These are phyloP conservation scores for Sarcophaga variegata DNA, from an alignment of 2,888 invertebrate genomes.

Conservation along the genomic window DNA sequence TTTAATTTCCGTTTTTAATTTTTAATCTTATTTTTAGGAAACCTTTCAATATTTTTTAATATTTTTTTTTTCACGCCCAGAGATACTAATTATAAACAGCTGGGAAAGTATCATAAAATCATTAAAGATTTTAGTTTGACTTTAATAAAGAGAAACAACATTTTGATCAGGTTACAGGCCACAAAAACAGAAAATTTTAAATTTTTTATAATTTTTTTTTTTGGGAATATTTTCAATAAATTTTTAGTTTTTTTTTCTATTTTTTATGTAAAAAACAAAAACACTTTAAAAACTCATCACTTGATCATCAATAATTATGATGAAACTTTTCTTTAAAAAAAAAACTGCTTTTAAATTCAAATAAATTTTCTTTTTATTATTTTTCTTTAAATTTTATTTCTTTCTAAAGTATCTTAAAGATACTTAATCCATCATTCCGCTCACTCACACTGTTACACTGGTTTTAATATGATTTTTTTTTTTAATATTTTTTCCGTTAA, in stretches of 20 bases:
- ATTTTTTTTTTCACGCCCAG: conserved; percentile 11
- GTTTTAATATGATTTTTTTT: not conserved
- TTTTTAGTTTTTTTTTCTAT: not conserved
- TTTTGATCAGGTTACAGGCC: not conserved
- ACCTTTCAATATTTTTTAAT: not conserved
- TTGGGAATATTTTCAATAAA: not conserved
- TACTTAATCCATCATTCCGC: not conserved
- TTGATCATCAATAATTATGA: not conserved
- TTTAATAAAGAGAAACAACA: conserved; percentile 53
- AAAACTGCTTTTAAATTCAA: not conserved
- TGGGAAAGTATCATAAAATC: conserved; percentile 39
- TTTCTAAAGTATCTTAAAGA: conserved; percentile 8
- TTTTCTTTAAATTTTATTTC: not conserved
- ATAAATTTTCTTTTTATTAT: not conserved
- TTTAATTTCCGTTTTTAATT: not conserved
- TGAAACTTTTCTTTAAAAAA: not conserved
- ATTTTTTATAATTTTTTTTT: not conserved
- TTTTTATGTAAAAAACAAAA: conserved; percentile 25
- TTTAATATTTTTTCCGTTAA: conserved; percentile 15
- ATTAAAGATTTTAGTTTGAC: conserved; percentile 57
- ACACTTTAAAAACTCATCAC: conserved; percentile 41
- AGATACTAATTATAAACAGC: not conserved
- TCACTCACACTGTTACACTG: not conserved
- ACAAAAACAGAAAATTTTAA: not conserved
- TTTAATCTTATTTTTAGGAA: conserved; percentile 15